phyloP scores from a whole-genome alignment of 2,888 invertebrate genomes.

The Sphaerophoria rueppellii region DNA sequence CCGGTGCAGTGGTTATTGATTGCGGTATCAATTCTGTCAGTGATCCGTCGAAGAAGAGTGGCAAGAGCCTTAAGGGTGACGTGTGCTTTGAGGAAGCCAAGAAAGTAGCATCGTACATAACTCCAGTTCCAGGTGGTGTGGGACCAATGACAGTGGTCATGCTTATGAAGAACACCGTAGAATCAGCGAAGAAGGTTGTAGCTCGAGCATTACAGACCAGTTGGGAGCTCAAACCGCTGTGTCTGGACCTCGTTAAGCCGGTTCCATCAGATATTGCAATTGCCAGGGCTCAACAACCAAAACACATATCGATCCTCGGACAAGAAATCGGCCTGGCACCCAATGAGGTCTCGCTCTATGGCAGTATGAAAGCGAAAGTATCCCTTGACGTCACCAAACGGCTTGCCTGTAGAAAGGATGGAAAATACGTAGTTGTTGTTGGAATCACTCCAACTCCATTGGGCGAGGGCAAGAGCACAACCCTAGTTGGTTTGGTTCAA shows the following conservation, averaged over 20 bases:
- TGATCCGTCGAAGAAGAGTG: conserved; percentile 83
- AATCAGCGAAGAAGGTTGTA: conserved; percentile 88
- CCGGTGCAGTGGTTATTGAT: conserved; percentile 98
- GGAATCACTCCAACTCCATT: conserved; percentile 99
- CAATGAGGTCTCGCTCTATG: conserved; percentile 94
- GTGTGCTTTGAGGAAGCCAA: conserved; percentile 93
- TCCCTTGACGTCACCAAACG: conserved; percentile 91
- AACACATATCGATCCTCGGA: conserved; percentile 90
- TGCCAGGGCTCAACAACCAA: conserved; percentile 93
- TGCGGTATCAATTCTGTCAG: conserved; percentile 93
- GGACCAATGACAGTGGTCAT: conserved; percentile 99
- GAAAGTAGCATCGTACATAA: conserved; percentile 92
- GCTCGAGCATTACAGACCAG: conserved; percentile 83
- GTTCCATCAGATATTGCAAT: conserved; percentile 97
- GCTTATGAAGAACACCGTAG: conserved; percentile 97
- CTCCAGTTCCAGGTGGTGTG: conserved; percentile 98
- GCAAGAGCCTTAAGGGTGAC: conserved; percentile 96
- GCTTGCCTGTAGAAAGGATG: conserved; percentile 86
- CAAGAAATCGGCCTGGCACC: conserved; percentile 91
- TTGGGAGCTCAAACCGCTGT: conserved; percentile 89
- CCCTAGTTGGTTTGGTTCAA: conserved; percentile 95
- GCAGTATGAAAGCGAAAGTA: conserved; percentile 97
- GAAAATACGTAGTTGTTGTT: conserved; percentile 97
- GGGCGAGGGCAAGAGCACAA: conserved; percentile 99
- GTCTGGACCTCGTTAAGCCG: conserved; percentile 86